A percentile compares a stretch with the other conserved stretches of the same genome.
Conservation (phyloP, 2,888 invertebrate species). For the Agonopterix alstromeriana region DNA sequence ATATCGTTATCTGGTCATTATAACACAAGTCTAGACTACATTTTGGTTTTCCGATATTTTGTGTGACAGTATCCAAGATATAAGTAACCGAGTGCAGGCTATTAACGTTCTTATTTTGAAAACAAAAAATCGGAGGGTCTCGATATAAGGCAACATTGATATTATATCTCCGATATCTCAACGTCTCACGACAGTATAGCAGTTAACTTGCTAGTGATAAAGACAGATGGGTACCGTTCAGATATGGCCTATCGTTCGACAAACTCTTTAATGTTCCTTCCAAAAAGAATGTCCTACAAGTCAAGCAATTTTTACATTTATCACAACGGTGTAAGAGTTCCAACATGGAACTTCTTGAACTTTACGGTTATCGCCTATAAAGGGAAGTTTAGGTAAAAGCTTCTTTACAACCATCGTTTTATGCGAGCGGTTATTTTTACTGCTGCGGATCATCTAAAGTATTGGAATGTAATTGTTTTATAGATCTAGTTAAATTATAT, state of each 20-base stretch:
- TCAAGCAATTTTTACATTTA: too few relatives aligned
- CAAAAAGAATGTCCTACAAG: too few relatives aligned
- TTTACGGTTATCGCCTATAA: slow-evolving; percentile 70
- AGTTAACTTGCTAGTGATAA: slow-evolving; percentile 43
- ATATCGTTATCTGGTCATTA: too few relatives aligned
- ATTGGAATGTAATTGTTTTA: slow-evolving; percentile 35
- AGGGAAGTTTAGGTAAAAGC: slow-evolving; percentile 66
- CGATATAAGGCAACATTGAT: not conserved
- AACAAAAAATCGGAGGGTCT: not conserved
- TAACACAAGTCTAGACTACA: too few relatives aligned
- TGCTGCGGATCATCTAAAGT: slow-evolving; percentile 33
- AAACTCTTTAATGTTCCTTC: slow-evolving; percentile 33
- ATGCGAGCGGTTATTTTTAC: slow-evolving; percentile 49
- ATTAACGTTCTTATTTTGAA: not conserved
- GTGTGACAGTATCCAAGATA: not conserved
- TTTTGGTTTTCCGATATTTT: too few relatives aligned
- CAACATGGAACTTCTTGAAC: slow-evolving; percentile 6
- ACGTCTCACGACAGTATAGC: slow-evolving; percentile 4
- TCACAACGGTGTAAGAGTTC: too few relatives aligned
- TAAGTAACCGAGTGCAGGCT: not conserved
- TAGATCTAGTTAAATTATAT: slow-evolving; percentile 10
- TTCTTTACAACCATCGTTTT: slow-evolving; percentile 64
- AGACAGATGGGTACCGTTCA: slow-evolving; percentile 43
- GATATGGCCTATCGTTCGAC: slow-evolving; percentile 55
- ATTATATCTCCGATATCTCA: slow-evolving; percentile 15